Conservation (phyloP, 2,113 vertebrate species). For the Rhegmatorhina hoffmannsi region DNA sequence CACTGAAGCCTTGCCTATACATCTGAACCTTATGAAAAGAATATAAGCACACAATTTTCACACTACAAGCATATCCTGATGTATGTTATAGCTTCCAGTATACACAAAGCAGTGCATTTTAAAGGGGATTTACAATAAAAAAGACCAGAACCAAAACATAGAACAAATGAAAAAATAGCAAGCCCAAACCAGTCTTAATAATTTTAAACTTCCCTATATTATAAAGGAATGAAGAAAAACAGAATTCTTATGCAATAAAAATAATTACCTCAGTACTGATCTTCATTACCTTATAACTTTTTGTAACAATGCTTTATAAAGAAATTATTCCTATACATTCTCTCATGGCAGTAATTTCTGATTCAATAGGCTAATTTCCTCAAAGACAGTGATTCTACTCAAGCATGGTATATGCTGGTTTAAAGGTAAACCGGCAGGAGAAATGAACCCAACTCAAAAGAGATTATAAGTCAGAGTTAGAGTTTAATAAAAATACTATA, state of each 20-base stretch:
- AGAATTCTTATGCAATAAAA: neutral
- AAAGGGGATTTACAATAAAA: neutral
- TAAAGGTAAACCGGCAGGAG: no score
- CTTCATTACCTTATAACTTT: neutral
- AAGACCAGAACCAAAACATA: neutral
- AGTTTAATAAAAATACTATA: no score
- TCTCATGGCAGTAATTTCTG: neutral
- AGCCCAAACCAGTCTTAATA: neutral
- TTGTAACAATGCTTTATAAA: neutral
- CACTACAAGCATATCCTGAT: neutral
- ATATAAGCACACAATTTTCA: neutral
- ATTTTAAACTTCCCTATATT: neutral
- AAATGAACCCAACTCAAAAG: no score
- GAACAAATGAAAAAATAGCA: neutral
- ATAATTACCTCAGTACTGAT: neutral
- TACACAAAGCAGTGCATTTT: neutral
- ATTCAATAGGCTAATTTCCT: constrained; percentile 3
- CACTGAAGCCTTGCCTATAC: neutral
- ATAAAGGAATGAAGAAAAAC: neutral
- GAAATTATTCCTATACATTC: neutral
- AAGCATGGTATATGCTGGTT: neutral
- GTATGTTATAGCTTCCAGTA: neutral
- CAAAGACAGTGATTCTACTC: neutral
- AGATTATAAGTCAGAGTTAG: no score
- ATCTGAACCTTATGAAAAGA: neutral